Conservation (phyloP, 1,140 invertebrate species). For the Aleiodes sp. region DNA sequence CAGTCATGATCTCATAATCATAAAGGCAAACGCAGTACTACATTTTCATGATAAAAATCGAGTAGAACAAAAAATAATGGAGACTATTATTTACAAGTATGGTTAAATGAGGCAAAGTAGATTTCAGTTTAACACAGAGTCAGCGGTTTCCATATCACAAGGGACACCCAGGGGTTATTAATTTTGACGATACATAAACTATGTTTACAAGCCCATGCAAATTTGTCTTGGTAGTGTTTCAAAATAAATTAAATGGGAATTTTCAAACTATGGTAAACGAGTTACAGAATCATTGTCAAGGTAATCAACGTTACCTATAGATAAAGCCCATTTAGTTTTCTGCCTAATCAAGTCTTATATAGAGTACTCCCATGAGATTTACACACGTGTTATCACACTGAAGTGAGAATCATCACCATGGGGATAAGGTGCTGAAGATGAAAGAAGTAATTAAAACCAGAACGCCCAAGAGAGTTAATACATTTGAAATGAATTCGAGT, state of each 20-base stretch:
- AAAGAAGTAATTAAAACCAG: slow-evolving; percentile 28
- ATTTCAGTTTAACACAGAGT: background rate
- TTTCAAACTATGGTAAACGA: background rate
- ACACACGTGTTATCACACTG: slow-evolving; percentile 7
- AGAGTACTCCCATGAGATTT: slow-evolving; percentile 5
- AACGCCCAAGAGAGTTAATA: slow-evolving; percentile 21
- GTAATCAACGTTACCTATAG: background rate
- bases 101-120: background rate
- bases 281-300: background rate
- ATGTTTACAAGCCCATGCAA: no score
- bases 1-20: background rate
- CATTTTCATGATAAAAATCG: background rate
- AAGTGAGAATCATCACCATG: background rate
- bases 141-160: slow-evolving; percentile 9
- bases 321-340: slow-evolving; percentile 7
- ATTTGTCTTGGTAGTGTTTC: slow-evolving; percentile 4
- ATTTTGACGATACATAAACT: slow-evolving; percentile 15
- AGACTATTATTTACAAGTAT: background rate
- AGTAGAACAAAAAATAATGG: background rate
- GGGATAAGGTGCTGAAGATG: slow-evolving; percentile 6
- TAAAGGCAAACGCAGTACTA: background rate
- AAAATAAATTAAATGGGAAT: slow-evolving; percentile 7
- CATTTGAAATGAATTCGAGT: slow-evolving; percentile 24
- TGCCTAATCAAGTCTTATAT: slow-evolving; percentile 2
- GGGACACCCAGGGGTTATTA: slow-evolving; percentile 6